A percentile compares a stretch with the other conserved stretches of the same genome.
Evolutionary conservation across 2,113 vertebrate species (phyloP).

Genomic region (Prolemur simus): DNA sequence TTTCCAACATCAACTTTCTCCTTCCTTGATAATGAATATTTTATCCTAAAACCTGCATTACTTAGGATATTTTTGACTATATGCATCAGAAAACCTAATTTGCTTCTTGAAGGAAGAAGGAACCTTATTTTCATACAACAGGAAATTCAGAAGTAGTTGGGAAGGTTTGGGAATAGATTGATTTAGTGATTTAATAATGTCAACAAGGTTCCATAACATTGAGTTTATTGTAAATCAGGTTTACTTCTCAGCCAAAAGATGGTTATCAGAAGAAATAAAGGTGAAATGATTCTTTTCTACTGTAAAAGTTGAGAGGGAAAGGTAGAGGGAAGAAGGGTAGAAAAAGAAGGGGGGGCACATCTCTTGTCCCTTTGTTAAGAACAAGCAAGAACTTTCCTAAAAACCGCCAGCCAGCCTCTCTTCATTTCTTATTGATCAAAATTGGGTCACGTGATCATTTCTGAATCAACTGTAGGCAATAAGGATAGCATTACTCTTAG

Average conservation of each 20-base stretch:
- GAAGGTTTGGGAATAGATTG: background rate
- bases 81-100: background rate
- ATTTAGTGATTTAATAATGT: background rate
- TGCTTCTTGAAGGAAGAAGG: background rate
- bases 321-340: rapidly evolving
- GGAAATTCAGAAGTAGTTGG: background rate
- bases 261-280: background rate
- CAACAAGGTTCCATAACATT: background rate
- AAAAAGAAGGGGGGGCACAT: background rate
- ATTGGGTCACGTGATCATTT: background rate
- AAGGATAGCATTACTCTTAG: background rate
- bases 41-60: background rate
- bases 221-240: background rate
- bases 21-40: background rate
- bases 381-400: background rate
- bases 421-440: background rate
- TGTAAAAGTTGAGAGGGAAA: background rate
- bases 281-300: background rate
- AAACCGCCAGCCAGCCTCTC: background rate
- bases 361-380: background rate
- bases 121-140: background rate
- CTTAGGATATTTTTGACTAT: background rate
- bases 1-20: background rate
- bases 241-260: background rate
- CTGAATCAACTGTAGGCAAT: background rate